Evolutionary conservation across 1,140 invertebrate species (phyloP).

Genomic region (Tetragonula clypearis): DNA sequence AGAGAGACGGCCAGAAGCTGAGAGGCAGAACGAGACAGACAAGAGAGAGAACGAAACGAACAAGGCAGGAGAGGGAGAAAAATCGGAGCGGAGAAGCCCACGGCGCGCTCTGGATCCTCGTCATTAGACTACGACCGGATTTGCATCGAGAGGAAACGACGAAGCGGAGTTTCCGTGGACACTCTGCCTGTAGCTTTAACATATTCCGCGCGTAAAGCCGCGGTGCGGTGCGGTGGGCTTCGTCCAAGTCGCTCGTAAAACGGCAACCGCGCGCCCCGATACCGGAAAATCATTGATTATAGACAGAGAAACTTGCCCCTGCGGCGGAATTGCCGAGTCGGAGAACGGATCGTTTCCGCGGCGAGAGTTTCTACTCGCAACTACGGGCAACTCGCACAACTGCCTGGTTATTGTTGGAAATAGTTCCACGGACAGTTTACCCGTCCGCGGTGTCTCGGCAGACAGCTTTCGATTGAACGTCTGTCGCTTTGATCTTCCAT

Average conservation of each 20-base stretch:
- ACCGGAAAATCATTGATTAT: conserved; percentile 52
- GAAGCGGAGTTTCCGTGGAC: conserved; percentile 61
- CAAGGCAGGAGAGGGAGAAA: conserved; percentile 37
- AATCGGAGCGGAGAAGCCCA: conserved; percentile 65
- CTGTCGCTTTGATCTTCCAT: conserved; percentile 53
- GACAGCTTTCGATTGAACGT: conserved; percentile 33
- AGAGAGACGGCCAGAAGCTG: not conserved
- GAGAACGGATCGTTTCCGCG: conserved; percentile 19
- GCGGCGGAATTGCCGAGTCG: conserved; percentile 15
- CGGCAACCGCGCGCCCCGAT: conserved; percentile 39
- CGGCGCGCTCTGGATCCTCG: conserved; percentile 61
- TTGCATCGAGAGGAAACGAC: conserved; percentile 69
- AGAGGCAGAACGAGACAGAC: not conserved
- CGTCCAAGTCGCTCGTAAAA: conserved; percentile 60
- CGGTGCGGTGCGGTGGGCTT: not conserved
- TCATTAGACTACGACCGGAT: conserved; percentile 69
- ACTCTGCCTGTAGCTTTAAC: conserved; percentile 52
- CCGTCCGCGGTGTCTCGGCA: conserved; percentile 14
- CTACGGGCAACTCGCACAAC: not conserved
- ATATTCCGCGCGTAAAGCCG: conserved; percentile 69
- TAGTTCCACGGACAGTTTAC: conserved; percentile 51
- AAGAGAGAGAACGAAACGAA: not conserved
- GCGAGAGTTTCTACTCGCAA: not conserved
- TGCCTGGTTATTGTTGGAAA: conserved; percentile 36
- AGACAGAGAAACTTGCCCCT: conserved; percentile 31